These are phyloP conservation scores for Motacilla alba DNA, from an alignment of 2,113 vertebrate genomes.

Conservation along the genomic window DNA sequence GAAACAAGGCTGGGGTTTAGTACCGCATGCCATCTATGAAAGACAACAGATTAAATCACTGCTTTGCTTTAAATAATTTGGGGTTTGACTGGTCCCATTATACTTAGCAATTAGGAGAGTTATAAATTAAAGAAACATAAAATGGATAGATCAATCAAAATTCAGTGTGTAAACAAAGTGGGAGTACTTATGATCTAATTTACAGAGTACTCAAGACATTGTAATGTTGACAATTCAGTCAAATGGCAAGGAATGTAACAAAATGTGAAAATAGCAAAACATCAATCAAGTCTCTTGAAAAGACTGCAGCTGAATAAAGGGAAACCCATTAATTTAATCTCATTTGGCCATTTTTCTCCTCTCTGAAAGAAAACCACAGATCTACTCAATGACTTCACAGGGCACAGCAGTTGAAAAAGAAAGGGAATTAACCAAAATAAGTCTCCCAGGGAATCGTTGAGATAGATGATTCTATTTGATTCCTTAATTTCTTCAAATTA, in stretches of 20 bases:
- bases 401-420: background rate
- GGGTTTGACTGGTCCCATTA: background rate
- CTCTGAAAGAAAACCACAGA: background rate
- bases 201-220: background rate
- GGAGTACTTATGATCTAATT: background rate
- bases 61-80: background rate
- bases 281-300: background rate
- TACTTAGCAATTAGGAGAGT: background rate
- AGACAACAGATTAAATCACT: background rate
- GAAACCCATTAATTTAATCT: background rate
- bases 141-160: background rate
- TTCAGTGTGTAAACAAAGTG: background rate
- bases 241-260: background rate
- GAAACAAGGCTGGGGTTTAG: background rate
- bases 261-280: background rate
- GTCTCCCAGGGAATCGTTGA: background rate
- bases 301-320: background rate
- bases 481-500: background rate
- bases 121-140: background rate
- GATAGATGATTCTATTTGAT: background rate
- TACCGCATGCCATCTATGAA: background rate
- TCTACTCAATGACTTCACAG: background rate
- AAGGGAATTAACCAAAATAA: background rate
- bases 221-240: background rate
- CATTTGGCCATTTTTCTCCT: background rate